Base-by-base conservation (phyloP, 2,113 vertebrate genomes). In the Thryonomys swinderianus region DNA sequence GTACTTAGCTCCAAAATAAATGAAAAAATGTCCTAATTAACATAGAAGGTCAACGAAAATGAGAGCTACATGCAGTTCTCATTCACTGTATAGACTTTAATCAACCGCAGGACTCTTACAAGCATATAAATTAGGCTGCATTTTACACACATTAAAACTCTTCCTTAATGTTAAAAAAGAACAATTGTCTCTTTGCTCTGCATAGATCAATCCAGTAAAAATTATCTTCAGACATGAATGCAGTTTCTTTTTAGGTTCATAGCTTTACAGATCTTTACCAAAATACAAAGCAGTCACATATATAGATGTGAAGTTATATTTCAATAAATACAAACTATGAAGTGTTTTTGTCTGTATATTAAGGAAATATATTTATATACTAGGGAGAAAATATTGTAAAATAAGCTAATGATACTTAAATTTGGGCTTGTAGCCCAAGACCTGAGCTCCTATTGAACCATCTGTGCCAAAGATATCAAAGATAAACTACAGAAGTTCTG, bases 31-130 rank as follows among this genome's bases (percentile, higher is more conserved):
- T 94, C 92, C 96, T 96, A 97, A 98, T 98, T 97, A 98, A 97
- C 55, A 91, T 14, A 17, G 95, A 97, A 98, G 91, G 96, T 97
- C 97, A 98, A 97, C 90, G 67, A 90, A 92, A 98, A 97, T 97
- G 93, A 98, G 83, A 71, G 87, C 94, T 96, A 95, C 48, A 86
- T 37, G 27, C 30, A 94, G 96, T 97, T 97, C 97, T 94, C 93
- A 90, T 92, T 97, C 89, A 91, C 79, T 92, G 81, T 91, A 93
- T 64, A 96, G 91, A 96, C 92, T 96, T 97, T 95, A 97, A 86
- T 97, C 84, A 97, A 97, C 73, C 84, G 96, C 93, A 98, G 78
- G 95, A 82, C 74, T 34, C 3, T 90, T 95, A 61, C 76, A 96
- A 96, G 85, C 59, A 96, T 94, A 93, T n/a, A 97, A 95, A 98